These are phyloP conservation scores for Anoplolepis gracilipes DNA, from an alignment of 1,140 invertebrate species.

Conservation along the genomic window DNA sequence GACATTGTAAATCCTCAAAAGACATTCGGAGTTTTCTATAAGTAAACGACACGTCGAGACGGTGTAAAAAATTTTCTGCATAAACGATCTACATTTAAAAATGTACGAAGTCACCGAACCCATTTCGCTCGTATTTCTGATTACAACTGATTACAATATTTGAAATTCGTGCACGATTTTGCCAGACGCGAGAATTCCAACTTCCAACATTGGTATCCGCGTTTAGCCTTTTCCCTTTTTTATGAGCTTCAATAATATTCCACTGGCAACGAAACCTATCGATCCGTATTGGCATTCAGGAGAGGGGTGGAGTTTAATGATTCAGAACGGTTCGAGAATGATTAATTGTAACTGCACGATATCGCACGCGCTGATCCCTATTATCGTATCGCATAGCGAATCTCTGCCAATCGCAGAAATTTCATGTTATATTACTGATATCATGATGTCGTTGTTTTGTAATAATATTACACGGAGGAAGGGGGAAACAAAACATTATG, in stretches of 20 bases:
- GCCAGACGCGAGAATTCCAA: background rate
- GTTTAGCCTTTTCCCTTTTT: conserved; percentile 19
- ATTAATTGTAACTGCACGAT: conserved; percentile 45
- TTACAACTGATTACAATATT: background rate
- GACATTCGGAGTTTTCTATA: background rate
- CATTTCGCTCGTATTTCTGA: background rate
- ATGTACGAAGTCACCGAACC: background rate
- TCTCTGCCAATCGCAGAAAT: background rate
- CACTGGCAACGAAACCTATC: background rate
- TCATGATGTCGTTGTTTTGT: background rate
- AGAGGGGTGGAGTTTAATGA: background rate
- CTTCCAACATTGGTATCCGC: background rate
- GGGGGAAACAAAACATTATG: too few relatives aligned
- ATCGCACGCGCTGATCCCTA: conserved; percentile 22
- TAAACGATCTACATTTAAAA: background rate
- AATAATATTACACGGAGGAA: background rate
- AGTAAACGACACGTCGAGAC: background rate
- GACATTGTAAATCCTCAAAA: background rate
- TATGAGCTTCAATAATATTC: conserved; percentile 16
- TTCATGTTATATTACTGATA: background rate
- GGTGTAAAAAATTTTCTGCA: background rate
- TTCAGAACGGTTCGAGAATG: conserved; percentile 11
- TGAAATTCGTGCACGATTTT: conserved; percentile 1
- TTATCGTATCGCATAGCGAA: conserved; percentile 33
- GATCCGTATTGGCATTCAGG: background rate